Evolutionary conservation across 2,113 vertebrate species (phyloP).

Genomic region (Heterotilapia buettikoferi): DNA sequence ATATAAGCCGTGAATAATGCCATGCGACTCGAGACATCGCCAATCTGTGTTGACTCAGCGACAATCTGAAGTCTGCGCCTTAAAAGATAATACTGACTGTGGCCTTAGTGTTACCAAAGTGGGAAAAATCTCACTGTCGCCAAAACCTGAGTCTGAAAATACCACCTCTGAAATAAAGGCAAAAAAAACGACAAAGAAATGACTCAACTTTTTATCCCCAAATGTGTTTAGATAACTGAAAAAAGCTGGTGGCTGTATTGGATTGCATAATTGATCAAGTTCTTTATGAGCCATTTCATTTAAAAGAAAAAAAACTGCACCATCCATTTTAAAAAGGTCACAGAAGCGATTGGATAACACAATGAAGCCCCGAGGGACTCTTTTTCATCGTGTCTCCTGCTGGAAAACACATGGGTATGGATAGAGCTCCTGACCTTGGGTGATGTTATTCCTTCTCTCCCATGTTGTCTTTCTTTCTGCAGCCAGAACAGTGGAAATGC

Average conservation of each 20-base stretch:
- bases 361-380: slow-evolving; percentile 13
- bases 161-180: not conserved
- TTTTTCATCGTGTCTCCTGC: slow-evolving; percentile 29
- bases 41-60: slow-evolving; percentile 45
- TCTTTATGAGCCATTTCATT: slow-evolving; percentile 42
- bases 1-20: slow-evolving; percentile 43
- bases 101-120: not conserved
- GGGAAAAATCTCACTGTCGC: not conserved
- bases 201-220: not conserved
- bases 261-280: slow-evolving; percentile 36
- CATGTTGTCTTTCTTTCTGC: slow-evolving; percentile 12
- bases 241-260: not conserved
- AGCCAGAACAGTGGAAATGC: not conserved
- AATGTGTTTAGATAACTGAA: not conserved
- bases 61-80: slow-evolving; percentile 26
- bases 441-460: slow-evolving; percentile 13
- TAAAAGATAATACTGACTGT: slow-evolving; percentile 21
- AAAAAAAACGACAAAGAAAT: not conserved
- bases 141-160: not conserved
- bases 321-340: slow-evolving; percentile 52
- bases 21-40: not conserved
- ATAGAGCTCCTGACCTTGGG: slow-evolving; percentile 42
- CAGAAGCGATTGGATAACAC: slow-evolving; percentile 21
- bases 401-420: slow-evolving; percentile 32
- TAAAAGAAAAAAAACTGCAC: not conserved